Base-by-base conservation (phyloP, 2,888 invertebrate species). In the Parapristionchus giblindavisi region DNA sequence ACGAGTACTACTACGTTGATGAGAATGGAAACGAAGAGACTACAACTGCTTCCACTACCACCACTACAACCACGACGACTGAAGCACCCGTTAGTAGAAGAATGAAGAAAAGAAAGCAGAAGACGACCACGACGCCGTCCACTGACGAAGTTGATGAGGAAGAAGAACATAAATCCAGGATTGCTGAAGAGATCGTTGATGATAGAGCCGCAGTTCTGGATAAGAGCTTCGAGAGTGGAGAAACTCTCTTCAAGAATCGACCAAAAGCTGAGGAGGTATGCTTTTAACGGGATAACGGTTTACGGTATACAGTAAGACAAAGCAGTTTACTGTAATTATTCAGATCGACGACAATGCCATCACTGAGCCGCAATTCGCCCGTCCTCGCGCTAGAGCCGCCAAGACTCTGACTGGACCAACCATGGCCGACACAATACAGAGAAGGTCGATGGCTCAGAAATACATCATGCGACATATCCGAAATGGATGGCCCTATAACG, bases 401-500 rank as follows among this genome's bases (percentile, higher is more conserved):
- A 73, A 73, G 73, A 73, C 73, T 27, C 61, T 60, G 1, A 61
- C 60, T 24, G 73, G 73, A n/a, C 51, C 73, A 4, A 24, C 34
- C 11, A 43, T 14, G 14, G 24, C 70, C 1, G 51, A 43, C 29
- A 29, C 60, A 11, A 38, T 79, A 77, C 76, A 83, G 40, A 80
- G 80, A 73, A 80, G 79, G 56, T 79, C 75, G 24, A 73, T 83
- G 66, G 85, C 82, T 21, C 82, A 86, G 68, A 77, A 82, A 32
- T 81, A 80, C 72, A 72, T 87, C 24, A 79, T 83, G 65, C 80
- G 86, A 63, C 83, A 85, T 75, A 85, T 87, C 75, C 81, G 82
- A 72, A 80, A 83, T 66, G 87, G 87, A 66, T 87, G 87, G 87
- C 87, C 87, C 8, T 87, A 87, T 75, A 84, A 85, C 65, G 87